Evolutionary conservation across 2,888 invertebrate genomes (phyloP), one percentile per base, ranked within the genome.

Genomic region (Cylloceria caligata): DNA sequence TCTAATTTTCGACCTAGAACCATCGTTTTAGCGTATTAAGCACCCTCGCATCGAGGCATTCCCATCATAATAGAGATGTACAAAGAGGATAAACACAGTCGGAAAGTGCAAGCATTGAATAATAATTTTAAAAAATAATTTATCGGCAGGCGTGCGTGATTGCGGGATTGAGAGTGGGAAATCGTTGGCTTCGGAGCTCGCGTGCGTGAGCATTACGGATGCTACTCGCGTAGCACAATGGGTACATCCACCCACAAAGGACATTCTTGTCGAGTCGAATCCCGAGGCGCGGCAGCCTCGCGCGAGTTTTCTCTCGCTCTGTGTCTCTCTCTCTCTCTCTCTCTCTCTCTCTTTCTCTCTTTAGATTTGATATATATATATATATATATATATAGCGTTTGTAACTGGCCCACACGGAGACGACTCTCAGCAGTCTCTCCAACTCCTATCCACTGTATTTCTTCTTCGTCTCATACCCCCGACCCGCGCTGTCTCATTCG

Each of bases 201-300:
- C 84, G 80, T 86, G 83, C 84, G 80, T 84, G 74, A 81, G 83
- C 75, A 81, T 86, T 78, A 83, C 82, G 81, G 84, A 84, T 83
- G 73, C 80, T 83, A 83, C 64, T 49, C 52, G 55, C 49, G 68
- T 65, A 80, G 49, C 64, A 86, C 84, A 84, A 84, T 84, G 75
- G 83, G 49, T 64, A 77, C 74, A 67, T 81, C 84, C 84, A 86
- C 84, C 84, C 81, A 86, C 86, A 80, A 84, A 84, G 80, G 83
- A 86, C 86, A 86, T 86, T 86, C 86, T 80, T 86, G 83, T 86
- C 78, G 83, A 86, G 86, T 84, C 84, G 83, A 75, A 81, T 84
- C 71, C 79, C 78, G 80, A 84, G 86, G 86, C 84, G 86, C 86
- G 86, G 82, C 86, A 60, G 21, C 62, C 39, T 47, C 64, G 36